A percentile compares a stretch with the other conserved stretches of the same genome.
These are phyloP conservation scores for Choreutis nemorana DNA, from an alignment of 2,888 invertebrate species.

Conservation along the genomic window DNA sequence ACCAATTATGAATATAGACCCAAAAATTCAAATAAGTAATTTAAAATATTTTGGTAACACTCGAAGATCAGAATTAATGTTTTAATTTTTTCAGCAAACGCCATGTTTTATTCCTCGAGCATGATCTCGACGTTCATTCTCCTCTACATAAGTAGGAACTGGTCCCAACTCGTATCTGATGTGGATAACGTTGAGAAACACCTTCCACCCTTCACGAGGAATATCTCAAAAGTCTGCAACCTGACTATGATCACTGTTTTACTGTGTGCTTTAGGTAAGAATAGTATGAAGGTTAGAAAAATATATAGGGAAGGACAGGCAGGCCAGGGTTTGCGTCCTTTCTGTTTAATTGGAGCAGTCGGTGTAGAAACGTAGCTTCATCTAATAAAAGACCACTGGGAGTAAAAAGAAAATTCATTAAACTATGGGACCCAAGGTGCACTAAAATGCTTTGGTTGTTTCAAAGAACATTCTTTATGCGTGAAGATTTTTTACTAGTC, in stretches of 20 bases:
- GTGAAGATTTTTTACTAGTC: constrained; percentile 1
- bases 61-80: neutral
- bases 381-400: too few relatives aligned
- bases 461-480: constrained; percentile 3
- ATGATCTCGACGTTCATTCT: constrained; percentile 21
- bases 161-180: constrained; percentile 20
- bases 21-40: too few relatives aligned
- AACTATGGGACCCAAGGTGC: constrained; percentile 2
- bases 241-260: constrained; percentile 21
- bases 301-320: too few relatives aligned
- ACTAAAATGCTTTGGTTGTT: neutral
- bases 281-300: constrained; percentile 1
- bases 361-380: too few relatives aligned
- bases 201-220: constrained; percentile 25
- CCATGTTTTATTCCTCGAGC: constrained; percentile 24
- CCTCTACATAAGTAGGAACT: constrained; percentile 19
- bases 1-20: too few relatives aligned
- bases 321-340: too few relatives aligned
- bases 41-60: too few relatives aligned
- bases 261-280: constrained; percentile 22
- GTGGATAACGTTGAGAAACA: constrained; percentile 22
- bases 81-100: constrained; percentile 23
- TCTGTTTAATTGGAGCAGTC: too few relatives aligned
- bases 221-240: constrained; percentile 19
- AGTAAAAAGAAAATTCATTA: too few relatives aligned